These are phyloP conservation scores for Andrena bicolor DNA, from an alignment of 2,888 invertebrate genomes.

Conservation along the genomic window DNA sequence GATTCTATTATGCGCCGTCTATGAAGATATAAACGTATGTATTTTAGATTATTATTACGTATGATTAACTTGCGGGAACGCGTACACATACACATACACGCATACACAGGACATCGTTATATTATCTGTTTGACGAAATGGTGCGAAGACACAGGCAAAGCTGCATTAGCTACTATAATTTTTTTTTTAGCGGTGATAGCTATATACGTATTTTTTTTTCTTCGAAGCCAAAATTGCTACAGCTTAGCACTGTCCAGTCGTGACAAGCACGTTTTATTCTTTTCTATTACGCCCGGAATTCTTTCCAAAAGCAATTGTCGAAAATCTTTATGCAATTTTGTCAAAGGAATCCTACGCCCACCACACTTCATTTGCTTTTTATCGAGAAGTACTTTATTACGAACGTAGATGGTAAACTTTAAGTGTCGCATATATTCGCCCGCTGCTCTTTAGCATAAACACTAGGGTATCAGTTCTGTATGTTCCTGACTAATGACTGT, in stretches of 20 bases:
- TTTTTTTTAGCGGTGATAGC: conserved; percentile 57
- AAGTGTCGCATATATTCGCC: conserved; percentile 41
- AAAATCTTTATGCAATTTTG: conserved; percentile 32
- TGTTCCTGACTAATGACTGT: conserved; percentile 48
- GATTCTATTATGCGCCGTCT: conserved; percentile 81
- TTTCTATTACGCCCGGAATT: conserved; percentile 44
- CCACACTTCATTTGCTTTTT: conserved; percentile 32
- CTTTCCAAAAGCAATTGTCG: conserved; percentile 38
- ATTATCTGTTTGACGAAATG: conserved; percentile 68
- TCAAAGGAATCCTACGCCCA: conserved; percentile 14
- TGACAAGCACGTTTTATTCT: conserved; percentile 45
- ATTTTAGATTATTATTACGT: conserved; percentile 84
- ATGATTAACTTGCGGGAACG: conserved; percentile 78
- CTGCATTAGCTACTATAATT: conserved; percentile 39
- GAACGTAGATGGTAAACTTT: conserved; percentile 40
- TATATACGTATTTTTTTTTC: conserved; percentile 18
- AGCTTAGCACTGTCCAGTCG: conserved; percentile 15
- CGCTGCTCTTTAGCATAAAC: conserved; percentile 55
- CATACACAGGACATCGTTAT: conserved; percentile 50
- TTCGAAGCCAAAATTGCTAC: conserved; percentile 49
- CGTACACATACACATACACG: conserved; percentile 57
- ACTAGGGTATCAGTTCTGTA: conserved; percentile 39
- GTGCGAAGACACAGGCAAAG: conserved; percentile 61
- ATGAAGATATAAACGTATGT: conserved; percentile 83
- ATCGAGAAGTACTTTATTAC: conserved; percentile 44